Evolutionary conservation across 1,140 invertebrate species (phyloP).

Genomic region (Orchesella cincta): DNA sequence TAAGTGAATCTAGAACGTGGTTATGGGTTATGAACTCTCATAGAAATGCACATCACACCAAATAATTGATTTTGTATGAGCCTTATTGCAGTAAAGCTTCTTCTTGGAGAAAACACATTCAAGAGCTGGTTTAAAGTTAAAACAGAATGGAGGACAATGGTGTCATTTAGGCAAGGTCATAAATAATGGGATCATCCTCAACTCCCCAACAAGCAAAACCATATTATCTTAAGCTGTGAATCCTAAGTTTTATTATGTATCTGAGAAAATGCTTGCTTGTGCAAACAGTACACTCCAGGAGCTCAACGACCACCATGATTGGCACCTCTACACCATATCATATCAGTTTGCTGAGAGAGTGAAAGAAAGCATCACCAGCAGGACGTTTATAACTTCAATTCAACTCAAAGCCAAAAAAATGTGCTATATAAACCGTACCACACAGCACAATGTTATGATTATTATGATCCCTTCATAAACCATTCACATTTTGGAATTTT

Average conservation of each 20-base stretch:
- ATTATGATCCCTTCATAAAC: neutral
- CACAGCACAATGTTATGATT: neutral
- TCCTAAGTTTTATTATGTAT: too few species aligned
- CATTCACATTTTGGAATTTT: neutral
- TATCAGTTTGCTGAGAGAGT: neutral
- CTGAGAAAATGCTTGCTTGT: neutral
- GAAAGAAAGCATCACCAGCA: neutral
- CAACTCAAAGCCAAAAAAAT: neutral
- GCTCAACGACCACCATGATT: neutral
- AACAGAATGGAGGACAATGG: conserved; percentile 28
- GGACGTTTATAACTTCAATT: neutral
- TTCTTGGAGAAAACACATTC: neutral
- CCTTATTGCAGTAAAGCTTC: neutral
- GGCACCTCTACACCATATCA: neutral
- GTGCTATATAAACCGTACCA: neutral
- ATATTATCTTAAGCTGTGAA: too few species aligned
- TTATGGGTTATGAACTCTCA: neutral
- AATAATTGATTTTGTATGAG: neutral
- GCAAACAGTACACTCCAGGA: conserved; percentile 9
- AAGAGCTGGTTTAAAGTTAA: neutral
- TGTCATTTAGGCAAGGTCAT: conserved; percentile 30
- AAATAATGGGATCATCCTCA: conserved; percentile 47
- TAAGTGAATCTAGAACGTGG: neutral
- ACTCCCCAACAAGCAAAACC: too few species aligned
- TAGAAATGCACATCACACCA: neutral